Conservation (phyloP, 2,888 invertebrate species). For the Girardia tigrina region DNA sequence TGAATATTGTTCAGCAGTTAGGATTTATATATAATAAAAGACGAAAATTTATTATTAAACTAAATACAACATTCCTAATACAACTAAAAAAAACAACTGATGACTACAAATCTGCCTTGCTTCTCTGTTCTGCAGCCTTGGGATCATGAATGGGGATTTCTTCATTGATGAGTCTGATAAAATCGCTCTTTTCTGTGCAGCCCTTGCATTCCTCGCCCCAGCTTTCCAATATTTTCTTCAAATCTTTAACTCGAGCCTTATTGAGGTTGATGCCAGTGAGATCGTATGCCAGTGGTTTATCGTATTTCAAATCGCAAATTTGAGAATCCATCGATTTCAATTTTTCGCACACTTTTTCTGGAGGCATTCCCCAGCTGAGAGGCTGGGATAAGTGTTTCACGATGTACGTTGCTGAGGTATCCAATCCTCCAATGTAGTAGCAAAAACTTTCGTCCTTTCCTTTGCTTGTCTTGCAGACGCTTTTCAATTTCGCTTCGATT, state of each 20-base stretch:
- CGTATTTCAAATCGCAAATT: slow-evolving; percentile 86
- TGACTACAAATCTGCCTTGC: neutral
- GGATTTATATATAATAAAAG: too few species aligned
- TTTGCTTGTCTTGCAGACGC: slow-evolving; percentile 68
- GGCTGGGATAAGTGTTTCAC: slow-evolving; percentile 86
- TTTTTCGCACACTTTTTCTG: slow-evolving; percentile 83
- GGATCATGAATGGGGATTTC: slow-evolving; percentile 68
- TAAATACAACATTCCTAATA: neutral
- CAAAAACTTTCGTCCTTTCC: slow-evolving; percentile 86
- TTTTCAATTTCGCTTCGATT: slow-evolving; percentile 69
- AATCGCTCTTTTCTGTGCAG: slow-evolving; percentile 94
- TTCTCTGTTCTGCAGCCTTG: slow-evolving; percentile 60
- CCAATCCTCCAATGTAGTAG: slow-evolving; percentile 86
- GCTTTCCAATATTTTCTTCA: slow-evolving; percentile 87
- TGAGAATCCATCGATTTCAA: slow-evolving; percentile 76
- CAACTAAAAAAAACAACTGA: neutral
- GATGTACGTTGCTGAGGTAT: slow-evolving; percentile 90
- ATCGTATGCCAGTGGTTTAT: slow-evolving; percentile 93
- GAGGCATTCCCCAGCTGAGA: slow-evolving; percentile 69
- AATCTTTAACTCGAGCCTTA: slow-evolving; percentile 86
- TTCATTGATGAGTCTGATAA: slow-evolving; percentile 83
- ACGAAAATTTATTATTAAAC: too few species aligned
- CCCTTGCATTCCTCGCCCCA: slow-evolving; percentile 93
- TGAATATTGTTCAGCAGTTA: too few species aligned
- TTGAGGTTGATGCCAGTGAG: slow-evolving; percentile 82